phyloP scores from a whole-genome alignment of 2,888 invertebrate species.

The Caenorhabditis angaria region DNA sequence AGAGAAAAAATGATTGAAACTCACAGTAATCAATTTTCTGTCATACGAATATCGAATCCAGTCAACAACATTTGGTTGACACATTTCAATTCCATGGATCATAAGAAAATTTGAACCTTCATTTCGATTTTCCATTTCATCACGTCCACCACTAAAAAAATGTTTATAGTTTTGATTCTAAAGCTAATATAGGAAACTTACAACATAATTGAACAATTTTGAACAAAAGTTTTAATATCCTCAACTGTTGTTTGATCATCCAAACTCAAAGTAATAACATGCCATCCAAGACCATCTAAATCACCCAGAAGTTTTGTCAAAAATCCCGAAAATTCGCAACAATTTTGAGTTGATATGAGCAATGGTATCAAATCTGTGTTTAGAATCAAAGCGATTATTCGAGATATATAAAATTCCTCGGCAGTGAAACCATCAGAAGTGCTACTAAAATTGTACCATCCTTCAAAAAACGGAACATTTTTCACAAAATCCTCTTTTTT shows the following conservation, averaged over 20 bases:
- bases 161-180: neutral
- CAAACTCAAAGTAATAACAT: slow-evolving; percentile 25
- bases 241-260: slow-evolving; percentile 24
- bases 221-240: slow-evolving; percentile 25
- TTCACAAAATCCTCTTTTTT: too few species aligned
- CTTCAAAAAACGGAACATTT: slow-evolving; percentile 20
- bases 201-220: slow-evolving; percentile 39
- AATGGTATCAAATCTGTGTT: slow-evolving; percentile 32
- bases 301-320: neutral
- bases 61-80: slow-evolving; percentile 24
- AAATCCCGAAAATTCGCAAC: slow-evolving; percentile 21
- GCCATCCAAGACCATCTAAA: slow-evolving; percentile 28
- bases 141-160: slow-evolving; percentile 23
- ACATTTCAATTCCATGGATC: slow-evolving; percentile 29
- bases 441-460: too few species aligned
- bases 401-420: slow-evolving; percentile 25
- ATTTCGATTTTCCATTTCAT: slow-evolving; percentile 20
- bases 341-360: slow-evolving; percentile 5
- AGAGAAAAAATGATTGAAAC: neutral
- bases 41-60: slow-evolving; percentile 30
- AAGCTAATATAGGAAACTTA: too few species aligned
- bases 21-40: slow-evolving; percentile 24
- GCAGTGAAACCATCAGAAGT: slow-evolving; percentile 9
- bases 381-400: slow-evolving; percentile 14
- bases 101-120: slow-evolving; percentile 29